These are phyloP conservation scores for Pomatostomus ruficeps DNA, from an alignment of 2,113 vertebrate species.

Conservation along the genomic window DNA sequence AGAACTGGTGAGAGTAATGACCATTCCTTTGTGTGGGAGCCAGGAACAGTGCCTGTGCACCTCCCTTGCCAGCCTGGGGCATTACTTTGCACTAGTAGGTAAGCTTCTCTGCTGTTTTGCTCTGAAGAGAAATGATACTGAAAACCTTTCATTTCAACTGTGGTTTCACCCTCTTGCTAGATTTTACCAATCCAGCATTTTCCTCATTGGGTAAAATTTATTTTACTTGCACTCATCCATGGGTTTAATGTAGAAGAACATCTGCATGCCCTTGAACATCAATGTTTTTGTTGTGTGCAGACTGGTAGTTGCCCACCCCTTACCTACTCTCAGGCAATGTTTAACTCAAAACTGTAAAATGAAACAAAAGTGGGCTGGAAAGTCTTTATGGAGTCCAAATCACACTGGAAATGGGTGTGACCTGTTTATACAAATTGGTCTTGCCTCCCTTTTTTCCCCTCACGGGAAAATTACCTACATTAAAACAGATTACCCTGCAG, in stretches of 20 bases:
- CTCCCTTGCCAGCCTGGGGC: neutral
- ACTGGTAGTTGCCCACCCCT: neutral
- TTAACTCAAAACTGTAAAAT: neutral
- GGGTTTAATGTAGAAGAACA: neutral
- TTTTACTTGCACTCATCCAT: neutral
- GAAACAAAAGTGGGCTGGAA: neutral
- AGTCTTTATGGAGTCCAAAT: neutral
- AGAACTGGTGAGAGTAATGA: neutral
- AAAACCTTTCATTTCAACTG: neutral
- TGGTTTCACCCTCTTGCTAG: neutral
- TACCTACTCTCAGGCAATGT: neutral
- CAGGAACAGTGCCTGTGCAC: neutral
- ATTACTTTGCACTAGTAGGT: neutral
- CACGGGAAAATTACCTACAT: neutral
- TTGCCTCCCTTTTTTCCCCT: neutral
- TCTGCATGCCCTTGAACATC: neutral
- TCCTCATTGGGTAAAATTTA: neutral
- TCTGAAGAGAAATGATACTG: neutral
- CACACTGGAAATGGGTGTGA: neutral
- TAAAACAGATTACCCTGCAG: neutral
- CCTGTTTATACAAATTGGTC: neutral
- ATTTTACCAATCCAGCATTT: neutral
- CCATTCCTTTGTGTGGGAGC: neutral
- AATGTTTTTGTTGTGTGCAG: neutral
- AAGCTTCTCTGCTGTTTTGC: neutral